These are phyloP conservation scores for Chrysoperla carnea DNA, from an alignment of 1,140 invertebrate genomes.

Conservation along the genomic window DNA sequence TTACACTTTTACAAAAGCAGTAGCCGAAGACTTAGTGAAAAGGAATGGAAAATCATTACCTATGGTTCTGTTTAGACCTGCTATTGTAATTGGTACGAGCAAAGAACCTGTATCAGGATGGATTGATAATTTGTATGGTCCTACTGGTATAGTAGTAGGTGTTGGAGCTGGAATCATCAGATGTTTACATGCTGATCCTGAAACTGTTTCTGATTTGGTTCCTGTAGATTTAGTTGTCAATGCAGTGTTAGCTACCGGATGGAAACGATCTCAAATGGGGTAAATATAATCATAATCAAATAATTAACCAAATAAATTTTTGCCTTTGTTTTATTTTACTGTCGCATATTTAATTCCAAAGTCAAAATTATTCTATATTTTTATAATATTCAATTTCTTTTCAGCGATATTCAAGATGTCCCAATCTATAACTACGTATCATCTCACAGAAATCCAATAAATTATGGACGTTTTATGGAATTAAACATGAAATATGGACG, in stretches of 20 bases:
- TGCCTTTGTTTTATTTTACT: neutral
- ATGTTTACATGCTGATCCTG: conserved; percentile 36
- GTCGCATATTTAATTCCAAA: neutral
- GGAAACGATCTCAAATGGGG: conserved; percentile 23
- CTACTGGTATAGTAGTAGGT: conserved; percentile 36
- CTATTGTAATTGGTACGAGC: conserved; percentile 53
- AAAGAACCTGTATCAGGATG: conserved; percentile 50
- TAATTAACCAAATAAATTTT: too few species aligned
- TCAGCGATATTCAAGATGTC: conserved; percentile 16
- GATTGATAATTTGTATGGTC: conserved; percentile 68
- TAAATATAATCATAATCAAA: too few species aligned
- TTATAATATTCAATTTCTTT: neutral
- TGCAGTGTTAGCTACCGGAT: conserved; percentile 52
- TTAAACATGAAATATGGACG: conserved; percentile 25
- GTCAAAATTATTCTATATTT: neutral
- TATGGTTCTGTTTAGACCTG: conserved; percentile 36
- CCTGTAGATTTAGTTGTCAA: conserved; percentile 66
- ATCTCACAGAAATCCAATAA: conserved; percentile 38
- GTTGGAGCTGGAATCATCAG: conserved; percentile 45
- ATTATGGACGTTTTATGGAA: conserved; percentile 36
- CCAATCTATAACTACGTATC: conserved; percentile 50
- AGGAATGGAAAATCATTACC: conserved; percentile 32
- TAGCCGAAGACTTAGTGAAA: conserved; percentile 37
- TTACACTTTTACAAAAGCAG: conserved; percentile 40
- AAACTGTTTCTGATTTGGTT: conserved; percentile 47